Base-by-base conservation (phyloP, 2,888 invertebrate genomes). In the Drosophila yooni region DNA sequence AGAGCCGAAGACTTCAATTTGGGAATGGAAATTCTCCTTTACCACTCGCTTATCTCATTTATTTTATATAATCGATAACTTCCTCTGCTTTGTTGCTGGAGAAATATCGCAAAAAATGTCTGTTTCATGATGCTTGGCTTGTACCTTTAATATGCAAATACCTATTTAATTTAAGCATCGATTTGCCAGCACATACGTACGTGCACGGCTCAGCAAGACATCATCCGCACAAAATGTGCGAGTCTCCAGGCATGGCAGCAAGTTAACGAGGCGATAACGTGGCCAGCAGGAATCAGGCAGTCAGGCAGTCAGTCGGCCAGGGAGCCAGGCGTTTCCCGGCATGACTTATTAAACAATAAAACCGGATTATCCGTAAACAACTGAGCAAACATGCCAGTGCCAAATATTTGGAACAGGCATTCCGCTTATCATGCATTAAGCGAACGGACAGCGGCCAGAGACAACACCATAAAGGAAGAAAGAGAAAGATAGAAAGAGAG, bases 331-430 rank as follows among this genome's bases (percentile, higher is more conserved):
- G 36, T 46, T 68, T 54, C 51, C 79, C 38, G 76, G 40, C 81
- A 86, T 86, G 84, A 86, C 84, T 88, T 88, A 87, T 89, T 88
- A 87, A 89, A 87, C 88, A 89, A 89, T 89, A 87, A 89, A 87
- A 82, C 72, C 83, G 87, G 88, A 88, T 89, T 87, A 89, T 89
- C 89, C 81, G 81, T 77, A 87, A 89, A 89, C 89, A 87, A 88
- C 81, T 87, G 87, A 68, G 81, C 82, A 88, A 89, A 85, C 88
- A 89, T 81, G 76, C 76, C 86, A 66, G 58, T 63, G 70, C 72
- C 75, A 77, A 84, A 84, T 83, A 80, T 73, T 81, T 69, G 62
- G 66, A 58, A 25, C 57, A 29, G 57, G 29, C 50, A 72, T 60
- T 50, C 59, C 80, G 83, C 82, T 82, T 80, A 85, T 83, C 87